Evolutionary conservation across 1,140 invertebrate species (phyloP).

Genomic region (Panonychus citri): DNA sequence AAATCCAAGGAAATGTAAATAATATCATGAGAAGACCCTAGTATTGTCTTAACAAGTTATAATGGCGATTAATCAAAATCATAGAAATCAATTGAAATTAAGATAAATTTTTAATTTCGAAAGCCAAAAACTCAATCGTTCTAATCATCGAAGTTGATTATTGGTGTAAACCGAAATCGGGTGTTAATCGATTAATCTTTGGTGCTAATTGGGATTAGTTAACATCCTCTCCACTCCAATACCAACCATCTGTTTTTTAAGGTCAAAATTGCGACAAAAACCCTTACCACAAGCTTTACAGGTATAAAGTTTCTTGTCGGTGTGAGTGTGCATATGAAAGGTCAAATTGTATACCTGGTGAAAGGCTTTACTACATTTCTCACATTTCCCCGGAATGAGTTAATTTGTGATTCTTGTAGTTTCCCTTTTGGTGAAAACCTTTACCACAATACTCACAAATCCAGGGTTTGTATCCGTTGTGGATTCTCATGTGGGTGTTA

Average conservation of each 20-base stretch:
- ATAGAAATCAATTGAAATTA: too few relatives aligned
- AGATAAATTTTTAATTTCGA: too few relatives aligned
- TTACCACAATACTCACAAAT: slow-evolving; percentile 87
- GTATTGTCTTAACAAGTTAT: too few relatives aligned
- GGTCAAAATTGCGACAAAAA: slow-evolving; percentile 93
- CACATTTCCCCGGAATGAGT: slow-evolving; percentile 91
- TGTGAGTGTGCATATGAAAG: slow-evolving; percentile 29
- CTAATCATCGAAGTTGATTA: too few relatives aligned
- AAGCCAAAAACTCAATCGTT: too few relatives aligned
- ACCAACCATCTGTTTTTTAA: slow-evolving; percentile 97
- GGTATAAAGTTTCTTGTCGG: slow-evolving; percentile 82
- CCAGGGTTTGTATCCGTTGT: slow-evolving; percentile 86
- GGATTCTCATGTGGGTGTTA: slow-evolving; percentile 89
- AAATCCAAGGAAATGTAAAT: too few relatives aligned
- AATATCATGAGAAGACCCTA: too few relatives aligned
- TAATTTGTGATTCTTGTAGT: slow-evolving; percentile 94
- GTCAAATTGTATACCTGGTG: slow-evolving; percentile 96
- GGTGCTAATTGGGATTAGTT: too few relatives aligned
- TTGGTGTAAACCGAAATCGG: too few relatives aligned
- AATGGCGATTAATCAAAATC: too few relatives aligned
- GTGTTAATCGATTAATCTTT: too few relatives aligned
- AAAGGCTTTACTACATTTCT: slow-evolving; percentile 85
- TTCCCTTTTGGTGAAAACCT: slow-evolving; percentile 92
- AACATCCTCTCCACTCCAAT: too few relatives aligned
- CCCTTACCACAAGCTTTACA: slow-evolving; percentile 83